Base-by-base conservation (phyloP, 92 coral and sea anemone genomes). In the Porites divaricata region DNA sequence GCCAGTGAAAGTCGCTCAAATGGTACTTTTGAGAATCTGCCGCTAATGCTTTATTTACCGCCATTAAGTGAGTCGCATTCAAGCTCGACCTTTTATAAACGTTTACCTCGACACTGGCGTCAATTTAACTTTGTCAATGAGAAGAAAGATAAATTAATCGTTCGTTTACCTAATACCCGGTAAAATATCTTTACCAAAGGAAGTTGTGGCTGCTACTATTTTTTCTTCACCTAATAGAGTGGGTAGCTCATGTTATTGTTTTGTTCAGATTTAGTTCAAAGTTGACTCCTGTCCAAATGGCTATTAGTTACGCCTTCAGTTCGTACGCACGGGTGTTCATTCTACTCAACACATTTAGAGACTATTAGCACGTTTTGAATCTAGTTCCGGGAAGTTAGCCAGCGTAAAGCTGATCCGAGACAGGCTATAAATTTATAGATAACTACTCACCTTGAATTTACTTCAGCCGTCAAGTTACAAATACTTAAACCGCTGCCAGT, bases 101-200 rank as follows among this genome's bases (percentile, higher is more conserved):
- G 59, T 54, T 15, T 11, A 54, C 59, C 16, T 13, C 16, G 12
- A 13, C 41, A 1, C 22, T 35, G 13, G 19, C 45, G 10, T 53
- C 15, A 8, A n/a, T 21, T 6, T 49, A 11, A 51, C 22, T 50
- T 53, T 50, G 20, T n/a, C 17, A 53, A 15, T 21, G 8, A 75
- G 17, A 8, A 41, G 4, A 17, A 53, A 20, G 81, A 10, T 19
- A 62, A 66, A 22, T 21, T 62, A 62, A 63, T 63, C 22, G 71
- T 50, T 45, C 21, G 45, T 77, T 70, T 49, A 48, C 8, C 50
- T 50, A 4, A 78, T 11, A 15, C 2, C 59, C 59, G 59, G 59
- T 4, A 54, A 54, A 54, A 54, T 54, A 78, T 64, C 83, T 78
- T 62, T 21, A 49, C 83, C 25, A 52, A 17, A 78, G 83, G 83